phyloP scores from a whole-genome alignment of 1,140 invertebrate genomes.

The Scaptomyza hsui region DNA sequence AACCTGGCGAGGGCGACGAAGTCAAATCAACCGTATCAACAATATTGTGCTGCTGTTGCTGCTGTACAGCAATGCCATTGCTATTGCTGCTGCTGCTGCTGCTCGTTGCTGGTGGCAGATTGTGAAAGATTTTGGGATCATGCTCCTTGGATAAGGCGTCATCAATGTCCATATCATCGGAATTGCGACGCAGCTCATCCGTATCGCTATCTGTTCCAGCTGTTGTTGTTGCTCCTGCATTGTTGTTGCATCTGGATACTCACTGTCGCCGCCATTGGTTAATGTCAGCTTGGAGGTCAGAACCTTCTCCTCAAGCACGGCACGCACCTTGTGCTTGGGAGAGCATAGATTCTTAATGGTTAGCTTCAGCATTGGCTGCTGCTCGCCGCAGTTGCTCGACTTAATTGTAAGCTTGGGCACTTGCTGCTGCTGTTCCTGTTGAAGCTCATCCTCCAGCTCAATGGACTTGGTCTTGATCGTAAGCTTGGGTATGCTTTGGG shows the following conservation, averaged over 20 bases:
- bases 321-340: conserved; percentile 72
- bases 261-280: conserved; percentile 65
- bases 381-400: conserved; percentile 39
- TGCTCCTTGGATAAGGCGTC: conserved; percentile 71
- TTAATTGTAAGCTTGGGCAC: conserved; percentile 75
- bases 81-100: conserved; percentile 27
- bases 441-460: conserved; percentile 50
- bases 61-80: conserved; percentile 15
- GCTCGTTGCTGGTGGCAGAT: conserved; percentile 42
- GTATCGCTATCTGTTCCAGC: conserved; percentile 28
- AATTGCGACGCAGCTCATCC: conserved; percentile 67
- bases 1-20: conserved; percentile 74
- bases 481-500: conserved; percentile 75
- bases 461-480: conserved; percentile 70
- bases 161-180: conserved; percentile 83
- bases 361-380: conserved; percentile 70
- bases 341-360: conserved; percentile 81
- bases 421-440: conserved; percentile 21
- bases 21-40: conserved; percentile 77
- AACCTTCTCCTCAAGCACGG: conserved; percentile 72
- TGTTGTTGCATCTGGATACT: conserved; percentile 15
- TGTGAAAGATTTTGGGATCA: conserved; percentile 80
- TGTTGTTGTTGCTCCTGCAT: conserved; percentile 33
- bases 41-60: conserved; percentile 51
- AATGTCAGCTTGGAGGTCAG: conserved; percentile 47